Evolutionary conservation across 2,797 vertebrate genomes (phyloP).

Genomic region (Tarsius wallacei): DNA sequence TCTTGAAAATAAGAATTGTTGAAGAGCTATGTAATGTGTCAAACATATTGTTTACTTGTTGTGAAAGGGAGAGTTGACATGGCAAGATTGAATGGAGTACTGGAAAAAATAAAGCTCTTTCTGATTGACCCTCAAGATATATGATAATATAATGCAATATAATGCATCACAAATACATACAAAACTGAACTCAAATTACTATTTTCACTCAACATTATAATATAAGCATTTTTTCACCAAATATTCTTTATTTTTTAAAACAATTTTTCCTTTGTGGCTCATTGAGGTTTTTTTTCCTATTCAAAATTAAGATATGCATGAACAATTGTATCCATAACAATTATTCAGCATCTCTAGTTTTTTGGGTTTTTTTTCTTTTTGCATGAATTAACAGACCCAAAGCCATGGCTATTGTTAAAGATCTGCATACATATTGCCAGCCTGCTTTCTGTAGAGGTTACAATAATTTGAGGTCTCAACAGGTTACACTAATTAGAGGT

Average conservation of each 20-base stretch:
- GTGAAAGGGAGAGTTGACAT: neutral
- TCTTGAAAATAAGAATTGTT: neutral
- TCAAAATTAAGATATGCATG: conserved; percentile 59
- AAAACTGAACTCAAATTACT: neutral
- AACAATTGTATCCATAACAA: neutral
- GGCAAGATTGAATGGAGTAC: neutral
- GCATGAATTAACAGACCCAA: neutral
- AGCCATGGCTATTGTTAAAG: neutral
- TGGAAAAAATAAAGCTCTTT: neutral
- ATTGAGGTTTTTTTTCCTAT: neutral
- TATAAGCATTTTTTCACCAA: neutral
- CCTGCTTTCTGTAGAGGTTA: neutral
- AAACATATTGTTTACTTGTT: neutral
- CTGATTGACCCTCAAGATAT: neutral
- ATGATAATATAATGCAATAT: neutral
- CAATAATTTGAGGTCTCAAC: neutral
- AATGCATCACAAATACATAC: neutral
- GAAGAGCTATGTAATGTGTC: neutral
- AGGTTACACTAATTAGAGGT: neutral
- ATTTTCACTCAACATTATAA: neutral
- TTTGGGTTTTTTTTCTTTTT: neutral
- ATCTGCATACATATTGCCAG: neutral
- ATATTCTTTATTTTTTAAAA: neutral
- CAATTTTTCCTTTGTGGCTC: neutral
- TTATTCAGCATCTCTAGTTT: conserved; percentile 4